Base-by-base conservation (phyloP, 1,140 invertebrate genomes). In the Wiebesia pumilae region DNA sequence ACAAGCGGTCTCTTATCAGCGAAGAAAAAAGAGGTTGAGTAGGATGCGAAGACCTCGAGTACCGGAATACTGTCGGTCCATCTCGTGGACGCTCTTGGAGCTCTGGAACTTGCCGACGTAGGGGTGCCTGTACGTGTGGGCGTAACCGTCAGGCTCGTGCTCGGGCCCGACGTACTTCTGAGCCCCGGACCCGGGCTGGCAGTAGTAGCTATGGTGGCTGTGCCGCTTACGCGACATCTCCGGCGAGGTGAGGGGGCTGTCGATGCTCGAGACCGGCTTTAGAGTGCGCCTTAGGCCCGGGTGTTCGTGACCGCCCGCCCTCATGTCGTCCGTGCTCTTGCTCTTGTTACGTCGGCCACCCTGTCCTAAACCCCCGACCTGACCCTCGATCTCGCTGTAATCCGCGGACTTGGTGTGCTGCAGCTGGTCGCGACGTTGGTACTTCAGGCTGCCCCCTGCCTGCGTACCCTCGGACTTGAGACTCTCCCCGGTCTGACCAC, bases 271-370 rank as follows among this genome's bases (percentile, higher is more conserved):
- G 95, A 99, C 97, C 38, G 98, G 98, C 90, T 98, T 98, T 87
- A 99, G 94, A 97, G 99, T 98, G 73, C 97, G 95, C 91, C 99
- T 98, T 88, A 99, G 94, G 1, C 97, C 98, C 92, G 97, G 97
- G 88, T 97, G 97, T 93, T 98, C 97, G 90, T 95, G 89, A 14
- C 54, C 75, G 12, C 33, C 51, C 0, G 84, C 94, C 54, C 94
- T 94, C 96, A 98, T 97, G 90, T 98, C 97, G 93, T 98, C 97
- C 38, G 97, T 98, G 93, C 97, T 98, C 93, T 98, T 98, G 87
- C 97, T 97, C 91, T 97, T 97, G 84, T 95, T 96, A 89, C 96
- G 95, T 38, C 95, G 93, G 30, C 94, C 95, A 81, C 95, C 95
- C 90, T 96, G 96, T 87, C 96, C 95, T 14, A 93, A 90, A 86